Conservation (phyloP, 2,113 vertebrate species). For the Rostratula benghalensis region DNA sequence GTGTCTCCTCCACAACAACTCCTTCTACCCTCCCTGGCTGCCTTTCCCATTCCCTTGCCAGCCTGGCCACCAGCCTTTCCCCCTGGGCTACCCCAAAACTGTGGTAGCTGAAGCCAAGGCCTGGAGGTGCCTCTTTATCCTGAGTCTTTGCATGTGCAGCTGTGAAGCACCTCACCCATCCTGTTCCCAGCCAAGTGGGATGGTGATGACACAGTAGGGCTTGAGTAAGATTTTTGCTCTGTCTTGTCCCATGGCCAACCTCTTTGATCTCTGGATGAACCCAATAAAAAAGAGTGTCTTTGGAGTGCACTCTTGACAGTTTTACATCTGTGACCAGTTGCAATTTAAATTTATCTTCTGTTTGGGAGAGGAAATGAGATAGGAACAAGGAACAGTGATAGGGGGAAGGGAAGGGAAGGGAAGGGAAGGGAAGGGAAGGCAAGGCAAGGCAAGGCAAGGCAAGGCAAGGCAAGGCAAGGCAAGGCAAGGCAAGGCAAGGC, state of each 20-base stretch:
- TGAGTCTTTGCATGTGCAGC: accelerated
- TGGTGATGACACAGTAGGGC: slow-evolving; percentile 11
- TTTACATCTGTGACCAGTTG: neutral
- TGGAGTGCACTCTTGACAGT: neutral
- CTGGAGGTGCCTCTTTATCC: neutral
- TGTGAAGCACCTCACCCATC: neutral
- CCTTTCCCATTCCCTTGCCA: neutral
- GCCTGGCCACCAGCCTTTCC: neutral
- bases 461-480: too few species aligned
- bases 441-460: too few species aligned
- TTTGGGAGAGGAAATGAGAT: slow-evolving; percentile 13
- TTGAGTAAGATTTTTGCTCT: neutral
- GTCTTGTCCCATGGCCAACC: slow-evolving; percentile 42
- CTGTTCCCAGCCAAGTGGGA: neutral
- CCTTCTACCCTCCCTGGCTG: neutral
- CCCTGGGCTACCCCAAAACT: neutral
- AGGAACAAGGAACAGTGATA: neutral
- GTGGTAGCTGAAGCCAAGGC: neutral
- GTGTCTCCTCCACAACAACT: neutral
- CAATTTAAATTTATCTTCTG: slow-evolving; percentile 27
- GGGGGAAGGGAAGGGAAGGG: neutral
- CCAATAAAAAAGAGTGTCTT: neutral
- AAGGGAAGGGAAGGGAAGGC: too few species aligned
- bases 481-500: too few species aligned
- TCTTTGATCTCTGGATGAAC: slow-evolving; percentile 63